Percentiles rank a stretch among this genome's conserved stretches.
Evolutionary conservation across 2,797 vertebrate species (phyloP).

Genomic region (Gambusia yucatana): DNA sequence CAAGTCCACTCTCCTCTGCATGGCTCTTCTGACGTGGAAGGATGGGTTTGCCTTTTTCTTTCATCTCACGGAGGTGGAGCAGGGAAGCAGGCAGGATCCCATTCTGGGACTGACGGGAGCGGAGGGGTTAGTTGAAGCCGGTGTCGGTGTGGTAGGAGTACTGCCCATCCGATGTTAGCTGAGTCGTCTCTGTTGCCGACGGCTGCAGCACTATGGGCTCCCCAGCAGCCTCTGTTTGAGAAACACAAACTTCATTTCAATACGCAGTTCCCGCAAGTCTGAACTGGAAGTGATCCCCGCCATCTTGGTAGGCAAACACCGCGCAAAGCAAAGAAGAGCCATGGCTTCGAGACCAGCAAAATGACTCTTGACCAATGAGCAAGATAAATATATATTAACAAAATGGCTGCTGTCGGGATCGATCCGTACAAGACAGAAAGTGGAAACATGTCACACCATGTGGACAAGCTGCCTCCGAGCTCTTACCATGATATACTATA

Average conservation of each 20-base stretch:
- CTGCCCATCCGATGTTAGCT: slow-evolving; percentile 94
- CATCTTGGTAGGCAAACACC: too few relatives aligned
- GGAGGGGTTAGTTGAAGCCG: slow-evolving; percentile 89
- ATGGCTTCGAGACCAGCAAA: too few relatives aligned
- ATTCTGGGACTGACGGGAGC: slow-evolving; percentile 41
- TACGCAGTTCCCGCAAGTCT: background rate
- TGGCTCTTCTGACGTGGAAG: slow-evolving; percentile 62
- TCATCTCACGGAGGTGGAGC: slow-evolving; percentile 70
- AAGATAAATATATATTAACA: too few relatives aligned
- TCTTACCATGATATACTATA: too few relatives aligned
- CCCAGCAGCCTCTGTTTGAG: slow-evolving; percentile 76
- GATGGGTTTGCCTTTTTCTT: slow-evolving; percentile 78
- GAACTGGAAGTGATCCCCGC: too few relatives aligned
- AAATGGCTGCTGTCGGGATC: too few relatives aligned
- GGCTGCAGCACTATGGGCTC: slow-evolving; percentile 94
- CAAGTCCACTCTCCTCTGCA: slow-evolving; percentile 73
- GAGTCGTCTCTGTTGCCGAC: slow-evolving; percentile 97
- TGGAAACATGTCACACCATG: too few relatives aligned
- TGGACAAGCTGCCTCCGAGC: too few relatives aligned
- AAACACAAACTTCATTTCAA: slow-evolving; percentile 12
- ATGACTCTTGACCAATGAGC: too few relatives aligned
- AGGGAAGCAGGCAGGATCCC: slow-evolving; percentile 75
- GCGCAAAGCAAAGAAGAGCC: too few relatives aligned
- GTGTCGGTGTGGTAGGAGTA: slow-evolving; percentile 93
- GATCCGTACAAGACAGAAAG: too few relatives aligned